These are phyloP conservation scores for Nothoprocta pentlandii DNA, from an alignment of 2,113 vertebrate species.

Conservation along the genomic window DNA sequence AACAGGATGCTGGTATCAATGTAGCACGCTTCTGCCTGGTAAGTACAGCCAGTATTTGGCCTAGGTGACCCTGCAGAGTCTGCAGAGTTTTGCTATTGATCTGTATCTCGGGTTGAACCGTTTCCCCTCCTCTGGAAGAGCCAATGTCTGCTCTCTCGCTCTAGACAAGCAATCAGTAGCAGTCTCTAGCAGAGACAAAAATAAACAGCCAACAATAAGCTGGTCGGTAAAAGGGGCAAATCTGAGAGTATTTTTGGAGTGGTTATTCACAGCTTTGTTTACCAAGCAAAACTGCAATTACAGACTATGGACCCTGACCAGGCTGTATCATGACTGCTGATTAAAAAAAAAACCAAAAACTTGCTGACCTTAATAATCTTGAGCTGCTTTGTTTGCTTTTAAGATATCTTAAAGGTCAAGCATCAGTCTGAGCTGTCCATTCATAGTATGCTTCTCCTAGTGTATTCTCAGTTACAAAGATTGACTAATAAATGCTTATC, in stretches of 20 bases:
- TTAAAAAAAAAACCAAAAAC: background rate
- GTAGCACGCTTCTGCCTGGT: background rate
- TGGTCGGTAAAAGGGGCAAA: background rate
- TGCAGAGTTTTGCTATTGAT: background rate
- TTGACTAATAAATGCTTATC: background rate
- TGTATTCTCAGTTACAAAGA: background rate
- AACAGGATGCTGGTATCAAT: background rate
- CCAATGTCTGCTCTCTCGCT: background rate
- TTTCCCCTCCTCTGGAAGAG: background rate
- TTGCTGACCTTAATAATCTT: rapidly evolving
- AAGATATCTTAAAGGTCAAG: background rate
- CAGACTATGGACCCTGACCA: background rate
- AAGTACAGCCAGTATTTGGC: background rate
- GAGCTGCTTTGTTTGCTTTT: rapidly evolving
- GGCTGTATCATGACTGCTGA: background rate
- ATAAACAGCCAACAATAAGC: background rate
- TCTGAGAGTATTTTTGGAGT: background rate
- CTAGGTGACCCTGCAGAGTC: background rate
- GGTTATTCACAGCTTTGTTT: background rate
- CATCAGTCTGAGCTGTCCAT: background rate
- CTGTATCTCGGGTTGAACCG: background rate
- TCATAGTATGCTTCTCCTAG: background rate
- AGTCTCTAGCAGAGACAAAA: background rate
- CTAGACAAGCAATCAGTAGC: background rate
- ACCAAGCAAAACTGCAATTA: background rate